Conservation (phyloP, 2,797 vertebrate species). For the Macropus fuliginosus region DNA sequence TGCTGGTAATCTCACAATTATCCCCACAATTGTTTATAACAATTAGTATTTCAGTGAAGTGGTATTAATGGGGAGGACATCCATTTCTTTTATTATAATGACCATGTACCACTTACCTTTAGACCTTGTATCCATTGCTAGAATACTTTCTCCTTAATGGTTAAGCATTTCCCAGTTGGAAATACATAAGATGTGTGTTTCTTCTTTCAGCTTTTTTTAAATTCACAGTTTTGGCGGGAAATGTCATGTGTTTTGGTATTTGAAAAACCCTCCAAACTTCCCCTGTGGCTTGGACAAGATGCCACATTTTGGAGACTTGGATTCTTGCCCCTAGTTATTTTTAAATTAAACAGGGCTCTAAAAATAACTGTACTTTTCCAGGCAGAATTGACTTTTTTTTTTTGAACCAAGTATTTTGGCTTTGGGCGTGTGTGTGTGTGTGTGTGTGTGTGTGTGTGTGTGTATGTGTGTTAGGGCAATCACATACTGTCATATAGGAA, state of each 20-base stretch:
- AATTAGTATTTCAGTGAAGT: neutral
- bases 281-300: conserved; percentile 77
- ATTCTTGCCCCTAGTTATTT: conserved; percentile 75
- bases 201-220: neutral
- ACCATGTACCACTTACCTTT: neutral
- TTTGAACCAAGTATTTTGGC: conserved; percentile 66
- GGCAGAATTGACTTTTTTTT: conserved; percentile 61
- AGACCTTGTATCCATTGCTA: neutral
- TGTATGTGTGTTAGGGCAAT: neutral
- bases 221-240: conserved; percentile 55
- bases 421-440: conserved; percentile 19
- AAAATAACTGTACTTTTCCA: conserved; percentile 83
- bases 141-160: neutral
- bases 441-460: neutral
- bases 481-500: neutral
- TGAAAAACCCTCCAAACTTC: conserved; percentile 73
- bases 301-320: conserved; percentile 70
- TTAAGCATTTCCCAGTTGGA: neutral
- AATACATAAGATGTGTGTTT: neutral
- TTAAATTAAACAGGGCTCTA: conserved; percentile 75
- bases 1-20: neutral
- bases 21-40: neutral
- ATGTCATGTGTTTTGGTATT: conserved; percentile 56
- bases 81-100: neutral
- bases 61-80: neutral